Percentiles rank a stretch among this genome's conserved stretches.
Evolutionary conservation across 2,888 invertebrate species (phyloP).

Genomic region (Ditula angustiorana): DNA sequence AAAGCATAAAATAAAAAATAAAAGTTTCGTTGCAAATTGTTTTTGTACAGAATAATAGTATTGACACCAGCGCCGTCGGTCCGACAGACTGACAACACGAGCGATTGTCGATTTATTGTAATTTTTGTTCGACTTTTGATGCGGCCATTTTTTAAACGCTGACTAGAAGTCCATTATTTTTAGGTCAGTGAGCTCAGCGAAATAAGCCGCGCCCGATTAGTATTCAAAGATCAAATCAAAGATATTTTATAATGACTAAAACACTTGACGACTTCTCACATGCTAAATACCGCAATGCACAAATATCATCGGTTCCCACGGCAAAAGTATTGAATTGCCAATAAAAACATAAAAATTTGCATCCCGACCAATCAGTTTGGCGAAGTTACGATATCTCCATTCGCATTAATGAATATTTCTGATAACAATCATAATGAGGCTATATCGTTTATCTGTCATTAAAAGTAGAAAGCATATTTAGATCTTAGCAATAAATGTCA

Average conservation of each 20-base stretch:
- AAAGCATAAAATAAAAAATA: no score
- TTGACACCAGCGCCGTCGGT: no score
- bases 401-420: not conserved
- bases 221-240: not conserved
- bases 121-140: no score
- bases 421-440: not conserved
- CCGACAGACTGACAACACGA: no score
- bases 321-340: not conserved
- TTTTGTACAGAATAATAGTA: no score
- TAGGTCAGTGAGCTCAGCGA: no score
- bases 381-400: not conserved
- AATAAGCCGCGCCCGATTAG: no score
- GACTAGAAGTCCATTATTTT: no score
- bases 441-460: not conserved
- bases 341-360: conserved; percentile 8
- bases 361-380: not conserved
- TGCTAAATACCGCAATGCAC: not conserved
- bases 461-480: not conserved
- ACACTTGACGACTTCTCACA: not conserved
- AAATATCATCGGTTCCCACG: not conserved
- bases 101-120: no score
- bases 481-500: not conserved
- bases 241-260: not conserved
- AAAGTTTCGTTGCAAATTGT: no score
- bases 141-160: no score